Evolutionary conservation across 2,888 invertebrate genomes (phyloP).

Genomic region (Panzeria rudis): DNA sequence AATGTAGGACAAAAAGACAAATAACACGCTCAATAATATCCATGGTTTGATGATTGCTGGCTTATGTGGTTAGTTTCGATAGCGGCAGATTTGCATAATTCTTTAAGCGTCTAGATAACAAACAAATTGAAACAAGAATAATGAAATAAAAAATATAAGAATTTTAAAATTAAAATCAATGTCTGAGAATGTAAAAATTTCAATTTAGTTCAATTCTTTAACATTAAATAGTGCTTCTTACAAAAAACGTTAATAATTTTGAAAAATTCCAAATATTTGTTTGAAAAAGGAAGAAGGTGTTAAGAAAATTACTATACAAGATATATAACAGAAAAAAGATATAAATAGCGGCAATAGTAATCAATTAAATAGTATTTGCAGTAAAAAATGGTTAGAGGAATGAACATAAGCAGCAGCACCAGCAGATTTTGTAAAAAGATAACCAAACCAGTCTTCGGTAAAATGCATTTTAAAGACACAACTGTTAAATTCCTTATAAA

Average conservation of each 20-base stretch:
- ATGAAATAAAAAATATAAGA: slow-evolving; percentile 75
- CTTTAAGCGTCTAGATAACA: slow-evolving; percentile 83
- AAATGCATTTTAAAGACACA: slow-evolving; percentile 46
- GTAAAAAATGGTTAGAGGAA: slow-evolving; percentile 20
- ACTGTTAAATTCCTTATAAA: slow-evolving; percentile 40
- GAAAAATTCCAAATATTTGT: slow-evolving; percentile 43
- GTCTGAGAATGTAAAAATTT: slow-evolving; percentile 44
- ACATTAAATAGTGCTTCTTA: slow-evolving; percentile 41
- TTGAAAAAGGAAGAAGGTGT: slow-evolving; percentile 25
- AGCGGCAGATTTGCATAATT: slow-evolving; percentile 81
- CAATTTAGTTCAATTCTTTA: slow-evolving; percentile 55
- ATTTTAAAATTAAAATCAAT: slow-evolving; percentile 77
- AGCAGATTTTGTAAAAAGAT: slow-evolving; percentile 61
- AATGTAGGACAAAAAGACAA: slow-evolving; percentile 51
- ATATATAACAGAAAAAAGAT: slow-evolving; percentile 47
- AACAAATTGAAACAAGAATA: slow-evolving; percentile 76
- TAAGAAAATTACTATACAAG: slow-evolving; percentile 33
- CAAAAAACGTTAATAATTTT: slow-evolving; percentile 62
- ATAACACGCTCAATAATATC: slow-evolving; percentile 74
- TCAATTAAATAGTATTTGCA: slow-evolving; percentile 40
- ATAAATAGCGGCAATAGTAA: slow-evolving; percentile 43
- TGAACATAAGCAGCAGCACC: slow-evolving; percentile 72
- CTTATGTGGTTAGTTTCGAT: slow-evolving; percentile 74
- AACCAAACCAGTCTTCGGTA: slow-evolving; percentile 43
- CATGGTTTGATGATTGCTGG: slow-evolving; percentile 75